Evolutionary conservation across 2,888 invertebrate genomes (phyloP).

Genomic region (Orthosia gracilis): DNA sequence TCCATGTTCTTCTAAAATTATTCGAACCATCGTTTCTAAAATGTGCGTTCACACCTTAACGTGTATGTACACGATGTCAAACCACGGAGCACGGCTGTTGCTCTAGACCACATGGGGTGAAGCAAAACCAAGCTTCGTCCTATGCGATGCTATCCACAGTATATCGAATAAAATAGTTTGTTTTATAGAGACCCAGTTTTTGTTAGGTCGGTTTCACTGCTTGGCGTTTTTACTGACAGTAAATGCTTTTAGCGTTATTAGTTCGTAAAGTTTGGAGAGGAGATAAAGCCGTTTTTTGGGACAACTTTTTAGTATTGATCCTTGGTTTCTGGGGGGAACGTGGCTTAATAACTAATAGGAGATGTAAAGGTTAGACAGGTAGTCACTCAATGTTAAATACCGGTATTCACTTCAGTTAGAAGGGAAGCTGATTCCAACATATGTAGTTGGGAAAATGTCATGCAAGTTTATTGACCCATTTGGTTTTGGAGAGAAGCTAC

Average conservation of each 20-base stretch:
- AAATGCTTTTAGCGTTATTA: conserved; percentile 4
- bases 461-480: too few species aligned
- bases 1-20: not conserved
- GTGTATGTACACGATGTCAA: conserved; percentile 28
- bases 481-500: too few species aligned
- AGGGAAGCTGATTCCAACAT: not conserved
- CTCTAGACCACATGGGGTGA: conserved; percentile 45
- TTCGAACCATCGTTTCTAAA: conserved; percentile 1
- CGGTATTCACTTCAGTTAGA: not conserved
- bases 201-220: not conserved
- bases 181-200: conserved; percentile 26
- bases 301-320: not conserved
- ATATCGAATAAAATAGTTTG: conserved; percentile 29
- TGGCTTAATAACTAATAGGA: not conserved
- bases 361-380: not conserved
- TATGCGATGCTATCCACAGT: conserved; percentile 33
- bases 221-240: conserved; percentile 1
- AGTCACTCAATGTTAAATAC: not conserved
- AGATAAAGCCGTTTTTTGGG: not conserved
- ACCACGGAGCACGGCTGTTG: conserved; percentile 44
- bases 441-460: too few species aligned
- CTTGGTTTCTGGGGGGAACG: not conserved
- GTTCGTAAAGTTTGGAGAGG: not conserved
- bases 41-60: conserved; percentile 21
- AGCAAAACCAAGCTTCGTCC: conserved; percentile 37